phyloP scores from a whole-genome alignment of 2,797 vertebrate genomes.

The Coracias cyanogaster region DNA sequence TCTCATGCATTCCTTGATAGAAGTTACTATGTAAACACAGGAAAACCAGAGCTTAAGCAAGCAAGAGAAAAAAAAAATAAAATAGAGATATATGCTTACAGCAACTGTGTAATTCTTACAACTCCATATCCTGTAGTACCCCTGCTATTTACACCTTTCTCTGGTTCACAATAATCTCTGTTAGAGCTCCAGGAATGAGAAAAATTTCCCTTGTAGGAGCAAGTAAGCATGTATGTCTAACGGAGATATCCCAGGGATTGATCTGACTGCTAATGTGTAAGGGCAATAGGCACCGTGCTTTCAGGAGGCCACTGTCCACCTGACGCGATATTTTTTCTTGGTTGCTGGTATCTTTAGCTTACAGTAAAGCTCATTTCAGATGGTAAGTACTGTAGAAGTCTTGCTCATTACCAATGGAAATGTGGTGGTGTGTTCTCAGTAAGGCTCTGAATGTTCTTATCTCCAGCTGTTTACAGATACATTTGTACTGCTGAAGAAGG shows the following conservation, averaged over 20 bases:
- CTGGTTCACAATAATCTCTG: background rate
- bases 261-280: background rate
- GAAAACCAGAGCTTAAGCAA: background rate
- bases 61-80: background rate
- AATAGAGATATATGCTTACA: background rate
- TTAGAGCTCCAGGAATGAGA: background rate
- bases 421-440: background rate
- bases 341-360: conserved; percentile 14
- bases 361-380: conserved; percentile 19
- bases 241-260: background rate
- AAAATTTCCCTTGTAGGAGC: background rate
- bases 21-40: background rate
- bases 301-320: background rate
- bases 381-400: background rate
- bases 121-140: background rate
- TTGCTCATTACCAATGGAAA: conserved; percentile 18
- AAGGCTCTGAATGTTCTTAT: background rate
- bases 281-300: background rate
- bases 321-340: background rate
- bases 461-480: conserved; percentile 6
- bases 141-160: background rate
- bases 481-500: background rate
- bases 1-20: background rate
- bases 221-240: background rate
- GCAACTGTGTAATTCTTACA: background rate